phyloP scores from a whole-genome alignment of 2,888 invertebrate genomes.

The Volucella zonaria region DNA sequence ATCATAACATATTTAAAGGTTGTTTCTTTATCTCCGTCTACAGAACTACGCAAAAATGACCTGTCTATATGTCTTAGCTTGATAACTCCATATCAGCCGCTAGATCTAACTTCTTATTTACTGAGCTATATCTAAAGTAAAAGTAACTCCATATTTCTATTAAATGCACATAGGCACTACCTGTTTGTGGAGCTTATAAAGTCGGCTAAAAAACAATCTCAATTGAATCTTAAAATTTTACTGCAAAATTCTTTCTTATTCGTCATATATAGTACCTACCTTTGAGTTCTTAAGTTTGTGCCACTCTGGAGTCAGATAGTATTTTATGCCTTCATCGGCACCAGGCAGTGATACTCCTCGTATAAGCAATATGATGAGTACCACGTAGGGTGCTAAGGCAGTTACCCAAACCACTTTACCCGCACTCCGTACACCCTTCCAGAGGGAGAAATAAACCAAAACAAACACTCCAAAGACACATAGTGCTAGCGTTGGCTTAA shows the following conservation, averaged over 20 bases:
- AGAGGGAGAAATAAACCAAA: constrained; percentile 96
- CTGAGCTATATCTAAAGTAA: too few species aligned
- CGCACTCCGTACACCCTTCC: constrained; percentile 96
- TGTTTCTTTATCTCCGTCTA: too few species aligned
- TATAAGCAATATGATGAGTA: constrained; percentile 91
- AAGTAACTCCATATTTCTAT: too few species aligned
- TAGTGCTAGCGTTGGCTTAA: constrained; percentile 93
- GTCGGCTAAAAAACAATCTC: too few species aligned
- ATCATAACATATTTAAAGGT: too few species aligned
- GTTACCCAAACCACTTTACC: constrained; percentile 99
- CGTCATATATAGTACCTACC: constrained; percentile 83
- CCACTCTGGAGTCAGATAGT: constrained; percentile 95
- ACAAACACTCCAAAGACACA: constrained; percentile 96
- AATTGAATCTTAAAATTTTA: too few species aligned
- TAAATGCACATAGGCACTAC: neutral
- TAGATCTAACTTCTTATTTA: too few species aligned
- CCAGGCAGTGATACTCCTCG: constrained; percentile 94
- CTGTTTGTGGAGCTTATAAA: too few species aligned
- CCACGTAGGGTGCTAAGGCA: constrained; percentile 95
- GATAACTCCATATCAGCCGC: too few species aligned
- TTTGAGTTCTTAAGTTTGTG: constrained; percentile 90
- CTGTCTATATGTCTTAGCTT: too few species aligned
- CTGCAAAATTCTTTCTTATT: too few species aligned
- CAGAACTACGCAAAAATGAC: too few species aligned
- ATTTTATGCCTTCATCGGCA: constrained; percentile 92